Evolutionary conservation across 2,888 invertebrate species (phyloP), one percentile per base, ranked within the genome.

Genomic region (Agrenia bidenticulata): DNA sequence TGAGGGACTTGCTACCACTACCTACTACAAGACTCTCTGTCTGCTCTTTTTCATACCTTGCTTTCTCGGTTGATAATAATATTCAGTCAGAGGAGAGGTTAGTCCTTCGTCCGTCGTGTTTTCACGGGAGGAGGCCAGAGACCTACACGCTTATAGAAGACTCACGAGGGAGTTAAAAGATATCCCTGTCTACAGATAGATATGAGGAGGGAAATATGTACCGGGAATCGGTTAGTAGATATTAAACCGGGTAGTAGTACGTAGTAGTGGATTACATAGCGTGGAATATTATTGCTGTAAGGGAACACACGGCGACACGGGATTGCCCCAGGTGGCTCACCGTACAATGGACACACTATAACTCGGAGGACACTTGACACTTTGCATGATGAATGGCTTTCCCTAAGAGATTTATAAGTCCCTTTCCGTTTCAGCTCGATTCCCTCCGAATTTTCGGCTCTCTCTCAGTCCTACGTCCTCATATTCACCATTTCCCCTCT

Each of bases 321-420:
- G 73, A 75, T 75, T 75, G 75, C 75, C 75, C 75, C 75, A 74
- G 75, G 75, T 74, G 73, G 73, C 75, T 75, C 65, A 37, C 61
- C 63, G 63, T 69, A 74, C 73, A 75, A 75, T 74, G 73, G 73
- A 75, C 73, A 75, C 59, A 61, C 63, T 72, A 60, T 65, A 69
- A 70, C 66, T 70, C 69, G 62, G 69, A 71, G 70, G 75, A 75
- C 73, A 74, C 73, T 75, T 75, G 75, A 75, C 75, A 75, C 75
- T 74, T 73, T 75, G 73, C 72, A 75, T 75, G 75, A 75, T 75
- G 75, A 74, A 75, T 75, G 73, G 75, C 73, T 75, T 75, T 75
- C 73, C 75, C 73, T 73, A 70, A 70, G 75, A 75, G 73, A 75
- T 75, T 75, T 75, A 75, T 72, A 74, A 72, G 73, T 70, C 73